Evolutionary conservation across 2,888 invertebrate genomes (phyloP).

Genomic region (Plutella xylostella): DNA sequence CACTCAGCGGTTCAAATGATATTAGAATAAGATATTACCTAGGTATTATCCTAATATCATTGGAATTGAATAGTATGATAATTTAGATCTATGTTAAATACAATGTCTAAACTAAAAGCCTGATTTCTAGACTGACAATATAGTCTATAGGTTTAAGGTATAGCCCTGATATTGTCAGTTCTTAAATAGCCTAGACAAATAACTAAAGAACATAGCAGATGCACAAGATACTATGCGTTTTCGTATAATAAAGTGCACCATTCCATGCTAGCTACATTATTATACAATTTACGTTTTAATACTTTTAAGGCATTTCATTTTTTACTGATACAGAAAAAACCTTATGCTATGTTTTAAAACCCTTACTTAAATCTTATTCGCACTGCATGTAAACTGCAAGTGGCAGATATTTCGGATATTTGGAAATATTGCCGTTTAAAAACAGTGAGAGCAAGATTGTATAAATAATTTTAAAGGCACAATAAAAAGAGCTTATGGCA

Average conservation of each 20-base stretch:
- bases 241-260: slow-evolving; percentile 64
- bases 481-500: slow-evolving; percentile 54
- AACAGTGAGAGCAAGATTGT: slow-evolving; percentile 13
- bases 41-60: no score
- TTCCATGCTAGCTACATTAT: slow-evolving; percentile 52
- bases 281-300: slow-evolving; percentile 60
- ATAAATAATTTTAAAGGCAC: slow-evolving; percentile 37
- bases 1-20: no score
- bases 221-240: slow-evolving; percentile 63
- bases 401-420: no score
- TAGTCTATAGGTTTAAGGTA: no score
- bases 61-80: no score
- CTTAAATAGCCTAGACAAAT: no score
- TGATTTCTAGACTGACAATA: no score
- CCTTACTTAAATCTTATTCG: slow-evolving; percentile 28
- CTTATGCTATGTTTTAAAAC: slow-evolving; percentile 48
- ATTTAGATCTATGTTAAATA: no score
- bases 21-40: no score
- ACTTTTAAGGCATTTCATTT: slow-evolving; percentile 60
- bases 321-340: slow-evolving; percentile 34
- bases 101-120: no score
- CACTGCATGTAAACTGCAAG: slow-evolving; percentile 23
- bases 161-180: no score
- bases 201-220: slow-evolving; percentile 44
- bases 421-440: slow-evolving; percentile 18